These are phyloP conservation scores for Drosophila nigricruria DNA, from an alignment of 2,888 invertebrate species.

Conservation along the genomic window DNA sequence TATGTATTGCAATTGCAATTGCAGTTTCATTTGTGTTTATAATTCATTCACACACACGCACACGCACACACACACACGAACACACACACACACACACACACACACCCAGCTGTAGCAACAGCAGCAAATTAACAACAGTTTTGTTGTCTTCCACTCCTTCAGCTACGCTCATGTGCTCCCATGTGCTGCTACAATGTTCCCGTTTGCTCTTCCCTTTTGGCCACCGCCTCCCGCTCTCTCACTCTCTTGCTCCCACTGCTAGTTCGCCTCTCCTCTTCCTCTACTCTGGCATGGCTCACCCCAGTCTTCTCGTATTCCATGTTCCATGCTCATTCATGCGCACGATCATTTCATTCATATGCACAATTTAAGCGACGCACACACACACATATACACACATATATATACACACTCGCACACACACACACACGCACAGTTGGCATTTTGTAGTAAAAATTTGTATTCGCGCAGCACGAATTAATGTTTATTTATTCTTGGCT, in stretches of 20 bases:
- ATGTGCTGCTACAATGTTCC: conserved; percentile 18
- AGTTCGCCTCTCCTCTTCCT: background rate
- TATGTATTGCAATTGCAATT: conserved; percentile 44
- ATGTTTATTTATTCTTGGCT: conserved; percentile 70
- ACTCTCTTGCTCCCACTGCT: background rate
- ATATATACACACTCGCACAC: conserved; percentile 3
- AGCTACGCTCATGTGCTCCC: conserved; percentile 4
- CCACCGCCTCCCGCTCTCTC: background rate
- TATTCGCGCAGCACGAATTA: conserved; percentile 45
- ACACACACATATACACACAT: conserved; percentile 14
- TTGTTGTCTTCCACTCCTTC: conserved; percentile 16
- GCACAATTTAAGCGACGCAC: conserved; percentile 60
- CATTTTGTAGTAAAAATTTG: conserved; percentile 55
- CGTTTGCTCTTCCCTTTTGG: background rate
- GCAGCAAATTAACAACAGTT: conserved; percentile 41
- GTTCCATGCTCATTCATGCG: conserved; percentile 71
- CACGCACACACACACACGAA: conserved; percentile 8
- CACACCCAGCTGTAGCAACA: conserved; percentile 1
- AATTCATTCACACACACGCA: conserved; percentile 46
- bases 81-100: conserved; percentile 14
- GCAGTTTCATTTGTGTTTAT: conserved; percentile 24
- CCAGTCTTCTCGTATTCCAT: conserved; percentile 41
- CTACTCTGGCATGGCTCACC: background rate
- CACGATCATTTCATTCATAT: conserved; percentile 72
- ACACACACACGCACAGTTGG: conserved; percentile 6